A percentile compares a stretch with the other conserved stretches of the same genome.
Conservation (phyloP, 1,140 invertebrate genomes). For the Magallana gigas region DNA sequence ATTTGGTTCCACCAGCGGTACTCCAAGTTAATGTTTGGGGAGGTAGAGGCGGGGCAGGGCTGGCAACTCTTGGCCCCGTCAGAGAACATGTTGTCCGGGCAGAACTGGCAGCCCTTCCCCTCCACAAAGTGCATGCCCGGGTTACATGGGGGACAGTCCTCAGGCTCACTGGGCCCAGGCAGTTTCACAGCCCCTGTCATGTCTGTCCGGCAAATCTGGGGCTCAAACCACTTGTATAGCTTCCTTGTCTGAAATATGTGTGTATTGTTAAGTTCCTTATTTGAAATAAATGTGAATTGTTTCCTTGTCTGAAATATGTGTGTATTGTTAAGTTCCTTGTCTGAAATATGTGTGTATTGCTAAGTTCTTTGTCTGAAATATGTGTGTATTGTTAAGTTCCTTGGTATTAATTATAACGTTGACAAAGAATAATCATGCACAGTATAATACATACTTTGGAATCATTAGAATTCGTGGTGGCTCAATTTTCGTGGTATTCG, state of each 20-base stretch:
- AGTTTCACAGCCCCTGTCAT: conserved; percentile 76
- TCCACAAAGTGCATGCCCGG: conserved; percentile 81
- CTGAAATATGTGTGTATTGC: too few relatives aligned
- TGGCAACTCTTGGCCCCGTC: conserved; percentile 79
- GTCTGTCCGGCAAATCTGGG: conserved; percentile 81
- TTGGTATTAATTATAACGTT: too few relatives aligned
- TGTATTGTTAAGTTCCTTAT: too few relatives aligned
- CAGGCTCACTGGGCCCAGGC: conserved; percentile 74
- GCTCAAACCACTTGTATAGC: conserved; percentile 82
- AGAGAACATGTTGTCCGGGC: conserved; percentile 77
- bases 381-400: too few relatives aligned
- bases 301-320: too few relatives aligned
- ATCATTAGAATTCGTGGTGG: too few relatives aligned
- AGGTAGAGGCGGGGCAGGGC: conserved; percentile 81
- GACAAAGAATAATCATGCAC: too few relatives aligned
- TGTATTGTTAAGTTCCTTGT: too few relatives aligned
- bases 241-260: conserved; percentile 76
- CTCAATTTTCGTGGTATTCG: too few relatives aligned
- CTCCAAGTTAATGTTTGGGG: conserved; percentile 81
- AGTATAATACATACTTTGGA: too few relatives aligned
- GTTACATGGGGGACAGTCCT: conserved; percentile 82
- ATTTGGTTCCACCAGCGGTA: conserved; percentile 82
- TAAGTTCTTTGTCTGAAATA: too few relatives aligned
- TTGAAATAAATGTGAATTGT: too few relatives aligned
- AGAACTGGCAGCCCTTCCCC: conserved; percentile 77